Base-by-base conservation (phyloP, 2,888 invertebrate genomes). In the Plagiodera versicolora region DNA sequence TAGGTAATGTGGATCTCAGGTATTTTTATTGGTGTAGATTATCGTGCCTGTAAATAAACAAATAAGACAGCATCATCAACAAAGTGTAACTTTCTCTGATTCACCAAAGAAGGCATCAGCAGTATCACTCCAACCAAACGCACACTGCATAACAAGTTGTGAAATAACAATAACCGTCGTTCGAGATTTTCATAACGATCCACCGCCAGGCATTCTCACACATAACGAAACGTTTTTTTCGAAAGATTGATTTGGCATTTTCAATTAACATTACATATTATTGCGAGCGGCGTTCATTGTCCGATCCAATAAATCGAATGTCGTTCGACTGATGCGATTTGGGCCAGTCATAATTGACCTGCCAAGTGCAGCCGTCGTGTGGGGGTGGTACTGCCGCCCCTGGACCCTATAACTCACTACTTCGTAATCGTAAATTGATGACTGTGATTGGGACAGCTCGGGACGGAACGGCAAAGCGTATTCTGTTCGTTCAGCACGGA, bases 261-360 rank as follows among this genome's bases (percentile, higher is more conserved):
- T 52, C 52, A 52, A 52, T 52, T 52, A 52, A 11, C 39, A 39
- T 52, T 51, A 51, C 51, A 32, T 51, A n/a, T 11, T 18, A 20
- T 30, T 14, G 30, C 17, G 19, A 30, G 39, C 35, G 39, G 5
- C 9, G 39, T 52, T 20, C 39, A 52, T 52, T 52, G 52, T 52
- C 52, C 52, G 39, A 16, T 52, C 52, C 32, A 39, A 19, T n/a
- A 18, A 39, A 32, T 52, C 52, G 39, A 52, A 52, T 51, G 32
- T 51, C 51, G 35, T 51, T 30, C 18, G 51, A 24, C 6, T 51
- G 51, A 51, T 52, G 52, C 39, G 39, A 52, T 52, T 52, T 14
- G 16, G 32, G 39, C 39, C 18, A n/a, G 39, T 52, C 16, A 52
- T 52, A 52, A 52, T 52, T 52, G 52, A 52, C 52, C 52, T 52